These are phyloP conservation scores for Sinella curviseta DNA, from an alignment of 1,140 invertebrate species.

Conservation along the genomic window DNA sequence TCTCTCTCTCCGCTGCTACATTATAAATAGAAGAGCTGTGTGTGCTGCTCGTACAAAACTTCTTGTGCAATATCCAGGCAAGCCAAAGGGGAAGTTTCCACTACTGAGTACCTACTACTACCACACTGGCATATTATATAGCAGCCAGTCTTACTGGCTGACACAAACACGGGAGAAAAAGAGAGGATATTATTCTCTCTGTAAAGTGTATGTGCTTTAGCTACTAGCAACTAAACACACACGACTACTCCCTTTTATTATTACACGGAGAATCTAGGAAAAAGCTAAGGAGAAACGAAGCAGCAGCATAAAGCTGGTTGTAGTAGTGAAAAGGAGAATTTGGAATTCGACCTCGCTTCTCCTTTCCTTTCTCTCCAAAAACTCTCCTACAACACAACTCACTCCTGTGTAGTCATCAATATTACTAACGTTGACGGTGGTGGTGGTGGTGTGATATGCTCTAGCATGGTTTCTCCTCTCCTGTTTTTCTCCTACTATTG, in stretches of 20 bases:
- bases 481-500: not conserved
- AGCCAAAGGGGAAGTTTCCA: slow-evolving; percentile 5
- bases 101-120: not conserved
- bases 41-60: not conserved
- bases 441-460: not conserved
- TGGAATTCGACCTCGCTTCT: slow-evolving; percentile 17
- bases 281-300: not conserved
- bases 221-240: too few relatives aligned
- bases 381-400: not conserved
- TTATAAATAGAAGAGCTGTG: not conserved
- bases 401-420: not conserved
- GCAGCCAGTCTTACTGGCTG: too few relatives aligned
- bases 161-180: not conserved
- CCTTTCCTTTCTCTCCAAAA: not conserved
- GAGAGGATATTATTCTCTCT: too few relatives aligned
- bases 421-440: not conserved
- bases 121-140: too few relatives aligned
- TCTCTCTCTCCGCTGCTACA: not conserved
- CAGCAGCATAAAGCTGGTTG: not conserved
- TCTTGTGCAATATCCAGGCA: not conserved
- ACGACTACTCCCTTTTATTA: not conserved
- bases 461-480: not conserved
- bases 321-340: not conserved
- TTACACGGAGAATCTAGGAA: not conserved
- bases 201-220: too few relatives aligned